These are phyloP conservation scores for Mus caroli DNA, from an alignment of 2,797 vertebrate species.

Conservation along the genomic window DNA sequence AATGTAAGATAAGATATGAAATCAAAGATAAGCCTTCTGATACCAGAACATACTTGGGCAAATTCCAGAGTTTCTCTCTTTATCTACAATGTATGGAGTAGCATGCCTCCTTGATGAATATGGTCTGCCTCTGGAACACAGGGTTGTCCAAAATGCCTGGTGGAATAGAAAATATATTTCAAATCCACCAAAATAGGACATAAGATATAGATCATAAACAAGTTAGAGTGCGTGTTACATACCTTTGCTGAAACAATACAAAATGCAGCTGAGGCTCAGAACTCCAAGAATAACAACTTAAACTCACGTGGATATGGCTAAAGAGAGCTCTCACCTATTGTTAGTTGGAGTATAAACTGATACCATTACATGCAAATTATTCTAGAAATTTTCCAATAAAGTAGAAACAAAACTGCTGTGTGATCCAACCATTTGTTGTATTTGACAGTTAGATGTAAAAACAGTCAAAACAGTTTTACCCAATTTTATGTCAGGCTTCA, in stretches of 20 bases:
- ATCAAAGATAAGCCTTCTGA: background rate
- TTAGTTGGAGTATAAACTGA: background rate
- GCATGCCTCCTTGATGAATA: too few species aligned
- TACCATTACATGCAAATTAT: background rate
- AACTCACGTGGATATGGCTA: too few species aligned
- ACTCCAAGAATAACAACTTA: background rate
- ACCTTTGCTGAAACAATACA: too few species aligned
- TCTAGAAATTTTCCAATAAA: background rate
- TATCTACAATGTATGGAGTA: background rate
- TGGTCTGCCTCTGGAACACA: background rate
- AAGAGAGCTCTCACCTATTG: background rate
- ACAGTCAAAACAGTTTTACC: background rate
- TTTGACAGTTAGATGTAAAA: slow-evolving; percentile 8
- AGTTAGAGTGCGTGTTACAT: background rate
- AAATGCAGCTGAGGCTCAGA: background rate
- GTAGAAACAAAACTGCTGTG: background rate
- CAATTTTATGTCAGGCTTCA: background rate
- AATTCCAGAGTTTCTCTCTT: background rate
- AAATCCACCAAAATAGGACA: background rate
- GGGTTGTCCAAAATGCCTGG: background rate
- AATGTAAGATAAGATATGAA: background rate
- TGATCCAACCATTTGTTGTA: background rate
- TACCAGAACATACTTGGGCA: background rate
- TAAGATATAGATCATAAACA: too few species aligned
- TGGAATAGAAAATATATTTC: background rate